Conservation (phyloP, 1,140 invertebrate species). For the Drosophila ogumai region DNA sequence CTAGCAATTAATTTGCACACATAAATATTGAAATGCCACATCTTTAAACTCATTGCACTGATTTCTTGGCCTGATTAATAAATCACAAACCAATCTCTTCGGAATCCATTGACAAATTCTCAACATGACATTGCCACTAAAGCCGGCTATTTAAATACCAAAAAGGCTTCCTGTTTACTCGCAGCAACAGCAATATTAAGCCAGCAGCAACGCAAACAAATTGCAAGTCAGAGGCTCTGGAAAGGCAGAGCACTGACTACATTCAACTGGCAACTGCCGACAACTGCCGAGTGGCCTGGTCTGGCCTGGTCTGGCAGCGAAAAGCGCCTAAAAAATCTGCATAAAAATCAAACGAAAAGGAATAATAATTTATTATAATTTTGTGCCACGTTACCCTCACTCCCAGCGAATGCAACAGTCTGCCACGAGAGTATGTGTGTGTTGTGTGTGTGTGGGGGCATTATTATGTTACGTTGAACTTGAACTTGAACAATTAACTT, state of each 20-base stretch:
- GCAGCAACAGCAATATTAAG: constrained; percentile 29
- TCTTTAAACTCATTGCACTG: constrained; percentile 11
- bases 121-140: constrained; percentile 33
- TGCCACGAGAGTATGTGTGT: constrained; percentile 17
- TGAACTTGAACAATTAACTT: constrained; percentile 83
- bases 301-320: constrained; percentile 29
- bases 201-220: constrained; percentile 35
- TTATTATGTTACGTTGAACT: constrained; percentile 83
- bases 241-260: constrained; percentile 31
- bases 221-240: constrained; percentile 44
- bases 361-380: constrained; percentile 84
- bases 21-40: not conserved
- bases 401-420: constrained; percentile 42
- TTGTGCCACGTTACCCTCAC: constrained; percentile 27
- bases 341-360: constrained; percentile 82
- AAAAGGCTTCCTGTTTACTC: constrained; percentile 25
- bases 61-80: constrained; percentile 21
- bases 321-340: constrained; percentile 75
- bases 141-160: constrained; percentile 33
- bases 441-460: constrained; percentile 46
- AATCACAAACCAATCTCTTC: constrained; percentile 15
- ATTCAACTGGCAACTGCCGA: constrained; percentile 40
- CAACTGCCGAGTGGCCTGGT: constrained; percentile 39
- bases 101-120: constrained; percentile 35
- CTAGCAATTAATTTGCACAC: not conserved